These are phyloP conservation scores for Bombus confusus DNA, from an alignment of 1,140 invertebrate species.

Conservation along the genomic window DNA sequence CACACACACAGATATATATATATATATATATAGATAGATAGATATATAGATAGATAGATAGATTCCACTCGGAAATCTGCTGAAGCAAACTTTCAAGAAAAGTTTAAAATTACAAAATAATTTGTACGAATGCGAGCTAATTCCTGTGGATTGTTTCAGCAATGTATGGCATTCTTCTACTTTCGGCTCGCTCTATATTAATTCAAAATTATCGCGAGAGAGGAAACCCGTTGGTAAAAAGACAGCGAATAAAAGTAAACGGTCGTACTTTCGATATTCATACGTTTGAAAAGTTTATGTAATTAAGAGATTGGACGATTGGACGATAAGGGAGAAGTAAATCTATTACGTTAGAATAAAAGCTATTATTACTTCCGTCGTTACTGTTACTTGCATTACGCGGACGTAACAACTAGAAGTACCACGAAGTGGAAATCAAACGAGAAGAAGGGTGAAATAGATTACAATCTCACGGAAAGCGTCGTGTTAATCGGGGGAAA, in stretches of 20 bases:
- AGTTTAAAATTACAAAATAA: slow-evolving; percentile 50
- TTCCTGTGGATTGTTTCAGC: slow-evolving; percentile 18
- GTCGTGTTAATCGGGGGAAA: slow-evolving; percentile 9
- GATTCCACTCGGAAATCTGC: background rate
- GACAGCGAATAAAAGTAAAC: background rate
- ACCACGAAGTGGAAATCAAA: background rate
- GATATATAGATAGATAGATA: too few relatives aligned
- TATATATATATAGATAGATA: too few relatives aligned
- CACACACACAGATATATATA: too few relatives aligned
- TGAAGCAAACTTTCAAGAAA: background rate
- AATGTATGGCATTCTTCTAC: slow-evolving; percentile 45
- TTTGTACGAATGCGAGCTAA: slow-evolving; percentile 39
- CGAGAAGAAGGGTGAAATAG: background rate
- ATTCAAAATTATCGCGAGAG: slow-evolving; percentile 3
- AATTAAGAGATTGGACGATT: background rate
- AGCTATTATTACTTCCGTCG: too few relatives aligned
- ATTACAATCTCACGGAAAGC: background rate
- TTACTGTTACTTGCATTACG: background rate
- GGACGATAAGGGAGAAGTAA: background rate
- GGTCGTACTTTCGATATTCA: background rate
- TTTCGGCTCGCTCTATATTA: slow-evolving; percentile 9
- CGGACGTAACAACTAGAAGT: background rate
- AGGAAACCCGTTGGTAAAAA: background rate
- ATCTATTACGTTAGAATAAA: background rate
- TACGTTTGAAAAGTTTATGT: background rate